phyloP scores from a whole-genome alignment of 2,797 vertebrate genomes.

The Selene dorsalis region DNA sequence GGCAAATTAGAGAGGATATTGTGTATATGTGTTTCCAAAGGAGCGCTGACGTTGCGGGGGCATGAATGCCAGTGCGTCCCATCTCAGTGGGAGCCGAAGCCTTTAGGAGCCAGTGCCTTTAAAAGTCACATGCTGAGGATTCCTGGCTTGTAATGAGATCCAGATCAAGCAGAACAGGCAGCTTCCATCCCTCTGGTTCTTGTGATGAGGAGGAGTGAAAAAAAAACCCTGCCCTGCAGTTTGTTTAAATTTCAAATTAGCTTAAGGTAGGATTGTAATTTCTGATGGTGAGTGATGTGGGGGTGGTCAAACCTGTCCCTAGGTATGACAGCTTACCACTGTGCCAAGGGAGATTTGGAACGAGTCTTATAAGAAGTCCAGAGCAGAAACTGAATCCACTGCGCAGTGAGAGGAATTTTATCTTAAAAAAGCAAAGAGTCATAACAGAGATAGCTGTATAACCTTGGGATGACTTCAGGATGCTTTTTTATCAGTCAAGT shows the following conservation, averaged over 20 bases:
- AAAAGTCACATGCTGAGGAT: constrained; percentile 77
- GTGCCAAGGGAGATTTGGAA: constrained; percentile 5
- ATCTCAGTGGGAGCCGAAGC: constrained; percentile 69
- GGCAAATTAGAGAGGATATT: constrained; percentile 28
- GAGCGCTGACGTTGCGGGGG: constrained; percentile 49
- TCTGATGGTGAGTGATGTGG: constrained; percentile 21
- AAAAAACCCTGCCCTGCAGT: constrained; percentile 25
- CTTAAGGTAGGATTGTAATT: constrained; percentile 33
- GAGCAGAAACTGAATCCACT: constrained; percentile 34
- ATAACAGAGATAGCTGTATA: constrained; percentile 14
- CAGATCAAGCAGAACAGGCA: constrained; percentile 72
- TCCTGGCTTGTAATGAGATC: constrained; percentile 78
- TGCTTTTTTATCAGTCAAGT: constrained; percentile 33
- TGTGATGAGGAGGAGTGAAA: constrained; percentile 57
- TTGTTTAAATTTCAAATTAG: constrained; percentile 33
- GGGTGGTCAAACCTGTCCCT: constrained; percentile 20
- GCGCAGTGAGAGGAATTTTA: constrained; percentile 20
- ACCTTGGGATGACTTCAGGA: constrained; percentile 8
- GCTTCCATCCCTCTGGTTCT: constrained; percentile 59
- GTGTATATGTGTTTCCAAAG: constrained; percentile 20
- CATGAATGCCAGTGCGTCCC: constrained; percentile 60
- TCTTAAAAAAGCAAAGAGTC: constrained; percentile 19
- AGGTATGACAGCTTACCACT: constrained; percentile 9
- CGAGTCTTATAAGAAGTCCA: constrained; percentile 7
- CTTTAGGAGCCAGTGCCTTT: constrained; percentile 69